Evolutionary conservation across 2,888 invertebrate genomes (phyloP).

Genomic region (Cacoxenus indagator): DNA sequence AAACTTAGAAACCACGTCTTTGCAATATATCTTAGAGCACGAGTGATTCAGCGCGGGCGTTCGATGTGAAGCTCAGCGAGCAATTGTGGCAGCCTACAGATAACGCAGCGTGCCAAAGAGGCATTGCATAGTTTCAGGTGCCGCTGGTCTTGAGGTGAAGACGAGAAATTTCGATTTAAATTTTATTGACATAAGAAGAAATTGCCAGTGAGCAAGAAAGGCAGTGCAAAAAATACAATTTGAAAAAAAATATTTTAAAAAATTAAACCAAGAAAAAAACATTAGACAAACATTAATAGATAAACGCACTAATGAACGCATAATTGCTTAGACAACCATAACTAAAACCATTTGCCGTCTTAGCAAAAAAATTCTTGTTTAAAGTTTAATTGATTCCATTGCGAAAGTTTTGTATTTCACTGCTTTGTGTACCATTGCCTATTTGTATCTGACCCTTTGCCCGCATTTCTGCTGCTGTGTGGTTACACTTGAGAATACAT

Average conservation of each 20-base stretch:
- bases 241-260: neutral
- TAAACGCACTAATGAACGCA: neutral
- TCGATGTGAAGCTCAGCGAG: neutral
- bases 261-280: too few relatives aligned
- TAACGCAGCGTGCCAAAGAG: neutral
- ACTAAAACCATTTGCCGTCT: too few relatives aligned
- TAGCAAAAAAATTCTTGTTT: neutral
- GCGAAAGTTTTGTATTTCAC: neutral
- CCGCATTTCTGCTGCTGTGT: conserved; percentile 9
- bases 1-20: conserved; percentile 45
- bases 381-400: neutral
- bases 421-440: neutral
- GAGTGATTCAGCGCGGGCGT: neutral
- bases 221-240: neutral
- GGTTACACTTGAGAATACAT: conserved; percentile 22
- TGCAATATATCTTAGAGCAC: conserved; percentile 40
- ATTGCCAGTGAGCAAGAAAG: neutral
- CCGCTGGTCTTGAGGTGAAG: too few relatives aligned
- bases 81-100: neutral
- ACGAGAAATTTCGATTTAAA: conserved; percentile 6
- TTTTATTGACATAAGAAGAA: conserved; percentile 5
- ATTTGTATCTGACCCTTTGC: neutral
- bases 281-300: conserved; percentile 29
- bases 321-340: neutral
- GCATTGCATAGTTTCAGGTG: conserved; percentile 12